Conservation (phyloP, 2,113 vertebrate genomes). For the Varanus komodoensis region DNA sequence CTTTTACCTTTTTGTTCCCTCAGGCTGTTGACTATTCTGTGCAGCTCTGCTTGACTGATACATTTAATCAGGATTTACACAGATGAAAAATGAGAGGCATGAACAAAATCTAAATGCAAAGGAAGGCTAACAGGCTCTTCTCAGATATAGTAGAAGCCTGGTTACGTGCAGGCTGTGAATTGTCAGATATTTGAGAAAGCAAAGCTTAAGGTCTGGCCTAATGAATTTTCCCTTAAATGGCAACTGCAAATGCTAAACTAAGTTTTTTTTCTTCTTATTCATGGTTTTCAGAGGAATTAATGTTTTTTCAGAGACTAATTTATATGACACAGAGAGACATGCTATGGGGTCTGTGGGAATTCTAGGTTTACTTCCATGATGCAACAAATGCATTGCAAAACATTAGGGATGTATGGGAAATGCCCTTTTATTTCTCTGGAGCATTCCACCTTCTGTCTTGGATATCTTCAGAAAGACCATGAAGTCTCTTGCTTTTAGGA, state of each 20-base stretch:
- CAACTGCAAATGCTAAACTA: not conserved
- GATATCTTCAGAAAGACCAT: not conserved
- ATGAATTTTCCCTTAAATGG: not conserved
- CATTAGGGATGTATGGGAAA: not conserved
- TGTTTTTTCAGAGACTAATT: not conserved
- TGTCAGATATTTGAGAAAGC: constrained; percentile 1
- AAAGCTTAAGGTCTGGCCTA: not conserved
- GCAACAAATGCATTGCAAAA: not conserved
- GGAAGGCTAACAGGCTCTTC: not conserved
- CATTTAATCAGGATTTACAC: constrained; percentile 1
- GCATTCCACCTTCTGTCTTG: not conserved
- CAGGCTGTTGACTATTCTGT: not conserved
- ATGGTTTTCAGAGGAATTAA: not conserved
- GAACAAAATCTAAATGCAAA: constrained; percentile 17
- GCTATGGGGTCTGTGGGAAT: not conserved
- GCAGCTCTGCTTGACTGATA: not conserved
- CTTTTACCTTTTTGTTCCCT: not conserved
- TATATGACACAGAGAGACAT: not conserved
- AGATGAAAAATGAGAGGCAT: constrained; percentile 20
- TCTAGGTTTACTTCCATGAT: not conserved
- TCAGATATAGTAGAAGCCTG: not conserved
- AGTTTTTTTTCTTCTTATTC: constrained; percentile 6
- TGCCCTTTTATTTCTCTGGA: not conserved
- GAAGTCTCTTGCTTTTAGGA: not conserved
- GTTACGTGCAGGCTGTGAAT: not conserved